Evolutionary conservation across 2,888 invertebrate genomes (phyloP), one percentile per base, ranked within the genome.

Genomic region (Pammene aurita): DNA sequence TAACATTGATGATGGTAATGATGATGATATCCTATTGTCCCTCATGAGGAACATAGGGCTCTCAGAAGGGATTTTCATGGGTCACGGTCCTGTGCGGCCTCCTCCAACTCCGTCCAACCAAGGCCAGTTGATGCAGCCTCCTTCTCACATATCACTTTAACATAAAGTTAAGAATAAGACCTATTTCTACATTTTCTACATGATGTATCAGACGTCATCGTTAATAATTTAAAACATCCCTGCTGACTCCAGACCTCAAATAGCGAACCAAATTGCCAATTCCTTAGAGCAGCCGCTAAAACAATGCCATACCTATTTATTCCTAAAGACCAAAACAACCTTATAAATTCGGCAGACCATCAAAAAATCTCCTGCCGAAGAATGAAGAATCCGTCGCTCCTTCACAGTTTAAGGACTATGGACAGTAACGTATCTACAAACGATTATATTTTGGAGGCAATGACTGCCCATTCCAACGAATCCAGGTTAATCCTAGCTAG

Each of bases 301-400:
- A 64, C 57, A 68, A 68, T 57, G 68, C 63, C 50, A 44, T 42
- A 41, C 57, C 44, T 44, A 68, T 58, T 63, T 64, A 68, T 68
- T 57, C 68, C 57, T 64, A 57, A 64, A 68, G 57, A 64, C 68
- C 35, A 68, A 64, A 68, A 68, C 57, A 58, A 68, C 57, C 63
- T 52, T 68, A 58, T 68, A 64, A 66, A 68, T 68, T 68, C 68
- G 63, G 68, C 52, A 58, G 63, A 52, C 50, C 67, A 54, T 68
- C 69, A 69, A 69, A 69, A 69, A 69, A 58, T 69, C 42, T 50
- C 52, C 64, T 46, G 16, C 65, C 38, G 34, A 55, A 48, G 64
- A 69, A 60, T 26, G 26, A 26, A 26, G 26, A 26, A 26, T 26
- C 26, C 26, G 1, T 26, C 26, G 4, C 26, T 69, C 65, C 64